phyloP scores from a whole-genome alignment of 1,140 invertebrate species.

The Elymnias hypermnestra region DNA sequence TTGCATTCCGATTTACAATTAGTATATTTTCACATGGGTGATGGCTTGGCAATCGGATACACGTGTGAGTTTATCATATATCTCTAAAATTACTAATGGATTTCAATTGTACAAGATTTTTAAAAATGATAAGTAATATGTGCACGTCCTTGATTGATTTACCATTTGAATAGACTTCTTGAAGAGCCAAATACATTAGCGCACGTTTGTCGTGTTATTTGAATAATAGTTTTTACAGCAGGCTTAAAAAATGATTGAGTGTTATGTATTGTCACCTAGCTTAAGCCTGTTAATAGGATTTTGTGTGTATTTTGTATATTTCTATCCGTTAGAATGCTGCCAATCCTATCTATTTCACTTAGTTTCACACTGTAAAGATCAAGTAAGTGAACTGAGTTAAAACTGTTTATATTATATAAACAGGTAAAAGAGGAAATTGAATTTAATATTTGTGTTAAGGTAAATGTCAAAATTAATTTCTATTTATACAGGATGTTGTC shows the following conservation, averaged over 20 bases:
- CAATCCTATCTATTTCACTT: conserved; percentile 4
- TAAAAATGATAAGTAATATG: conserved; percentile 19
- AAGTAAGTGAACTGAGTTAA: not conserved
- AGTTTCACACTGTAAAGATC: conserved; percentile 1
- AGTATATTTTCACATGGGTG: conserved; percentile 71
- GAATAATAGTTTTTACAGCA: conserved; percentile 3
- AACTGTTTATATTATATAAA: not conserved
- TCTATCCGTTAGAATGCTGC: conserved; percentile 7
- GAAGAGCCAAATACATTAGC: conserved; percentile 25
- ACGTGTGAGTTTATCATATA: conserved; percentile 50
- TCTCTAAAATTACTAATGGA: not conserved
- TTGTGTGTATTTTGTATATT: conserved; percentile 10
- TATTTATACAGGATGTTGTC: too few relatives aligned
- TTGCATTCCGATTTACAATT: conserved; percentile 56
- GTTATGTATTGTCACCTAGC: conserved; percentile 4
- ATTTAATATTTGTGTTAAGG: too few relatives aligned
- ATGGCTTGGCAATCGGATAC: conserved; percentile 74
- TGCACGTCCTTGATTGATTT: conserved; percentile 55
- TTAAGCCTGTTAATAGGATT: conserved; percentile 16
- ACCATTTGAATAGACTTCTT: conserved; percentile 46
- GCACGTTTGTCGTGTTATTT: conserved; percentile 18
- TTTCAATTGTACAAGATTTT: conserved; percentile 1
- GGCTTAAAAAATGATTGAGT: conserved; percentile 1
- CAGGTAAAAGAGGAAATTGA: not conserved
- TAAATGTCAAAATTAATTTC: too few relatives aligned